These are phyloP conservation scores for Mycetomoellerius zeteki DNA, from an alignment of 1,140 invertebrate genomes.

Conservation along the genomic window DNA sequence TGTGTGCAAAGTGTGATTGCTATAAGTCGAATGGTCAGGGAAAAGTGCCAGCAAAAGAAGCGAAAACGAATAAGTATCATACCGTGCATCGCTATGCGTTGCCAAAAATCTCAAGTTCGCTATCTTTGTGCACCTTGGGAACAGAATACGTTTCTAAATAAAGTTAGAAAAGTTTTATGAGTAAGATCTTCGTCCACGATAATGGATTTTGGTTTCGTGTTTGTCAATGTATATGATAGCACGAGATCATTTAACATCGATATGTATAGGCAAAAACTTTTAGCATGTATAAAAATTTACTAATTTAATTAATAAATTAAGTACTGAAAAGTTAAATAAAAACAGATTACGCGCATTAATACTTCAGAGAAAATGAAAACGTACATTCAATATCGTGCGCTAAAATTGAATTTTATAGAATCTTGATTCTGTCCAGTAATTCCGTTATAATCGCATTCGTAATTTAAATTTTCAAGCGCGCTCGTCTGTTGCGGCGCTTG, in stretches of 20 bases:
- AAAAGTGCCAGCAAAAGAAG: slow-evolving; percentile 68
- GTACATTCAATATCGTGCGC: slow-evolving; percentile 44
- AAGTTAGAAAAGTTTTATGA: slow-evolving; percentile 42
- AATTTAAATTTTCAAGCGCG: slow-evolving; percentile 54
- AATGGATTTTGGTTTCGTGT: slow-evolving; percentile 44
- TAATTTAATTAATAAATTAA: slow-evolving; percentile 53
- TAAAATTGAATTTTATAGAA: slow-evolving; percentile 61
- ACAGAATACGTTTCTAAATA: slow-evolving; percentile 57
- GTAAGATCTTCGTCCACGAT: slow-evolving; percentile 2
- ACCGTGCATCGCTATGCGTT: slow-evolving; percentile 42
- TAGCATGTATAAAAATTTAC: not conserved
- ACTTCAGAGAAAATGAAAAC: slow-evolving; percentile 38
- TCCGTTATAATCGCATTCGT: slow-evolving; percentile 56
- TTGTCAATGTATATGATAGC: not conserved
- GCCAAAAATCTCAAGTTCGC: slow-evolving; percentile 75
- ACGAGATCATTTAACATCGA: slow-evolving; percentile 1
- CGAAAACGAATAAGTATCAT: slow-evolving; percentile 72
- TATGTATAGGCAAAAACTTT: not conserved
- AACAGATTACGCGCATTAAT: slow-evolving; percentile 41
- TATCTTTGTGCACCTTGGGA: slow-evolving; percentile 1
- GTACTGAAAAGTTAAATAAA: slow-evolving; percentile 30
- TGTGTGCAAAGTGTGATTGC: slow-evolving; percentile 42
- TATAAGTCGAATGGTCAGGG: slow-evolving; percentile 69
- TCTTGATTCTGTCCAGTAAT: slow-evolving; percentile 50
- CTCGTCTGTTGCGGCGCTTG: slow-evolving; percentile 34